Percentiles rank a stretch among this genome's conserved stretches.
Evolutionary conservation across 2,797 vertebrate species (phyloP).

Genomic region (Enoplosus armatus): DNA sequence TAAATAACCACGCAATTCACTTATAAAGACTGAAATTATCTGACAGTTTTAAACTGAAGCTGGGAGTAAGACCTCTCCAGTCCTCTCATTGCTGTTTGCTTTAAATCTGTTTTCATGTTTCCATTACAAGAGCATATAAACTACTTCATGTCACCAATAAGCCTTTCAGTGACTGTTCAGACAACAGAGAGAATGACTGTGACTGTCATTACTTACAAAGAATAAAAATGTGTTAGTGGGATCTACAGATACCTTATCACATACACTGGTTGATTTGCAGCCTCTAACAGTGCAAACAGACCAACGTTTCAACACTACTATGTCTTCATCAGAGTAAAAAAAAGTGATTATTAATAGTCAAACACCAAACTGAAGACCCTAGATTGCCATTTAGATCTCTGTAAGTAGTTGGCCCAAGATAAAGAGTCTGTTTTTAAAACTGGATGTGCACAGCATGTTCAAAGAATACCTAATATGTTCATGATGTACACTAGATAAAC

Average conservation of each 20-base stretch:
- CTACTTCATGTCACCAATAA: slow-evolving; percentile 42
- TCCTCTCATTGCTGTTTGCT: slow-evolving; percentile 38
- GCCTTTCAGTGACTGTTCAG: slow-evolving; percentile 35
- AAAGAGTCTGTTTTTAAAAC: slow-evolving; percentile 4
- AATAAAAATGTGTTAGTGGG: slow-evolving; percentile 17
- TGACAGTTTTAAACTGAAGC: slow-evolving; percentile 54
- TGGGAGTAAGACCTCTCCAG: slow-evolving; percentile 13
- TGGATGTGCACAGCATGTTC: slow-evolving; percentile 39
- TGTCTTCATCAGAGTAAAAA: slow-evolving; percentile 6
- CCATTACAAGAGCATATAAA: slow-evolving; percentile 42
- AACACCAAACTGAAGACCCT: slow-evolving; percentile 34
- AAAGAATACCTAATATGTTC: slow-evolving; percentile 21
- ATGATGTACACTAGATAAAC: slow-evolving; percentile 11
- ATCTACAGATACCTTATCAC: too few relatives aligned
- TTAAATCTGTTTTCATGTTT: slow-evolving; percentile 28
- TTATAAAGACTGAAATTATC: slow-evolving; percentile 82
- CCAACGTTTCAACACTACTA: neutral
- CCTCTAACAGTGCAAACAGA: neutral
- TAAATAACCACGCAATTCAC: slow-evolving; percentile 85
- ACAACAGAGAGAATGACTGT: slow-evolving; percentile 52
- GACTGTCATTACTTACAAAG: slow-evolving; percentile 42
- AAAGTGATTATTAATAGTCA: slow-evolving; percentile 27
- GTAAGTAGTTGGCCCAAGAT: slow-evolving; percentile 47
- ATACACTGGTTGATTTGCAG: slow-evolving; percentile 14
- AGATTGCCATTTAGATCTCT: slow-evolving; percentile 31